Evolutionary conservation across 1,140 invertebrate genomes (phyloP).

Genomic region (Hycleus phaleratus): DNA sequence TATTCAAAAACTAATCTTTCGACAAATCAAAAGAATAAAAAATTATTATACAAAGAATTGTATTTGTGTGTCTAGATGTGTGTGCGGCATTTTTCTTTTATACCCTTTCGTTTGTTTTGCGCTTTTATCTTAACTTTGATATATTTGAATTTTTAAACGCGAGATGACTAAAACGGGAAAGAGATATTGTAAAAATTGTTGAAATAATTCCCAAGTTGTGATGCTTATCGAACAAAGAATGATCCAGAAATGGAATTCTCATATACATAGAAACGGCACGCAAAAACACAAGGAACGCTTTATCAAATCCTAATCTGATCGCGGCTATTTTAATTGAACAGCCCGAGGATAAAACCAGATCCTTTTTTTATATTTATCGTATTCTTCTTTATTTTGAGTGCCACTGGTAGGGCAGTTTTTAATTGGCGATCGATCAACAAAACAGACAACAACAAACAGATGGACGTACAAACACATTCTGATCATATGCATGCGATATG

Average conservation of each 20-base stretch:
- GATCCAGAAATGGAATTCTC: slow-evolving; percentile 17
- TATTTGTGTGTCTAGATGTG: too few relatives aligned
- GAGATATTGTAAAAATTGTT: slow-evolving; percentile 19
- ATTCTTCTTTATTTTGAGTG: background rate
- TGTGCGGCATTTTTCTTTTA: slow-evolving; percentile 16
- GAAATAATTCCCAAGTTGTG: slow-evolving; percentile 15
- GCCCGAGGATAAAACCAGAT: background rate
- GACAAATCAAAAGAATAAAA: slow-evolving; percentile 12
- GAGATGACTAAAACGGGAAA: slow-evolving; percentile 17
- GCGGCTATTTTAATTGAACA: slow-evolving; percentile 11
- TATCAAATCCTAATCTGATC: slow-evolving; percentile 11
- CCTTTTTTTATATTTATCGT: background rate
- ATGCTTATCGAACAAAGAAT: slow-evolving; percentile 18
- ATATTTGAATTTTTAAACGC: slow-evolving; percentile 19
- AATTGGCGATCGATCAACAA: too few relatives aligned
- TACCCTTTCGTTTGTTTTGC: slow-evolving; percentile 14
- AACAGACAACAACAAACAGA: too few relatives aligned
- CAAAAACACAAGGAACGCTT: slow-evolving; percentile 12
- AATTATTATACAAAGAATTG: slow-evolving; percentile 1
- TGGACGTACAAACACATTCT: too few relatives aligned
- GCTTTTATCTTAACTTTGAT: slow-evolving; percentile 15
- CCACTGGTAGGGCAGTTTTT: background rate
- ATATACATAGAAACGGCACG: slow-evolving; percentile 15
- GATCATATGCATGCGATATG: too few relatives aligned
- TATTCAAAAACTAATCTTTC: slow-evolving; percentile 12